Base-by-base conservation (phyloP, 1,140 invertebrate genomes). In the Luehdorfia chinensis region DNA sequence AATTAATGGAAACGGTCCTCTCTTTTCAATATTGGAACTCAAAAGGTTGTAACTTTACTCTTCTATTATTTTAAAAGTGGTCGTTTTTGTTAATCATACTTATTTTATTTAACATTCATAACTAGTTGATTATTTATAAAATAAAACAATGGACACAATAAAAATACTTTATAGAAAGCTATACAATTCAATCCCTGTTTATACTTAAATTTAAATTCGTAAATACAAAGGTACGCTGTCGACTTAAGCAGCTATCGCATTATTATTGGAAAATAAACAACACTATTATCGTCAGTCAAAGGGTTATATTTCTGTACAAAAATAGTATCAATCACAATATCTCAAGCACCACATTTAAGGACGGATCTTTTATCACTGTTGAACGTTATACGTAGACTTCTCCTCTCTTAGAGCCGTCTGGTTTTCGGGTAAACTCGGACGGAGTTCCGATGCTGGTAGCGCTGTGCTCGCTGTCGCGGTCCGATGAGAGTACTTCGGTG, bases 351-450 rank as follows among this genome's bases (percentile, higher is more conserved):
- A 50, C 9, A 36, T 11, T 18, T 13, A 15, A 16, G 13, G 13
- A 23, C 16, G 28, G 15, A 19, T 9, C 19, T 44, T 44, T 41
- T 33, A 27, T 55, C 33, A 53, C 27, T 25, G 30, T 23, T 13
- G 6, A 12, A 39, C 9, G 34, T 56, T 64, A 89, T 39, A 90
- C 89, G 54, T 90, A 90, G 2, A 90, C 89, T 59, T 90, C 89
- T 9, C 88, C 86, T 27, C 88, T 68, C 64, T 89, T 90, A 9
- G 84, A 81, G 30, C 79, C 75, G 43, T 72, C 71, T 9, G 63
- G 62, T 58, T 79, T 79, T 13, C 77, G 57, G 4, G 54, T 59
- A 27, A 75, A 66, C 31, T 75, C 71, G 0, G 75, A 57, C 2
- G 74, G 72, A 0, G 72, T 76, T 32, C 68, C 76, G 7, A 59